These are phyloP conservation scores for Pelecanus crispus DNA, from an alignment of 2,113 vertebrate genomes.

Conservation along the genomic window DNA sequence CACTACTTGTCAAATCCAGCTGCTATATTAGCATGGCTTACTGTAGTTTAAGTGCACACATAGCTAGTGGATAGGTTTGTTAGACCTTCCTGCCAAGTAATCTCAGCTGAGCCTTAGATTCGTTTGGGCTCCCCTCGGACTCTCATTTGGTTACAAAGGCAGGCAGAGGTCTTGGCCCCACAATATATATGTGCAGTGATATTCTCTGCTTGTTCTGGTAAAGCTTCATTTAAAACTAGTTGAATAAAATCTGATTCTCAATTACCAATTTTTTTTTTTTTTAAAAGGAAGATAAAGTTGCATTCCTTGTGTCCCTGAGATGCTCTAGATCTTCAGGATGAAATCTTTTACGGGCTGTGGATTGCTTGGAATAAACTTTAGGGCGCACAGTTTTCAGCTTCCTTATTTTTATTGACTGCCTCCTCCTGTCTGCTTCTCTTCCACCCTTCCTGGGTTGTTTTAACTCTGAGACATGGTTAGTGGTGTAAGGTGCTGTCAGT, in stretches of 20 bases:
- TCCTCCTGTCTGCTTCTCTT: not conserved
- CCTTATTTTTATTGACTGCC: not conserved
- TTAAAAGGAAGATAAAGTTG: not conserved
- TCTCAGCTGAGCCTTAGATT: not conserved
- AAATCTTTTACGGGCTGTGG: not conserved
- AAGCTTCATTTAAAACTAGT: not conserved
- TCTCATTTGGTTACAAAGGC: not conserved
- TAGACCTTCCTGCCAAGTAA: not conserved
- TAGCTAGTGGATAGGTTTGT: accelerated
- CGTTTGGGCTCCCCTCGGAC: not conserved
- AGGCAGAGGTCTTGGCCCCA: not conserved
- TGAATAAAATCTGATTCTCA: not conserved
- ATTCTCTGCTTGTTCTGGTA: not conserved
- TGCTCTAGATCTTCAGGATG: not conserved
- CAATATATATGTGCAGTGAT: not conserved
- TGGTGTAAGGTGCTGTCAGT: not conserved
- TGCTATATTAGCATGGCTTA: not conserved
- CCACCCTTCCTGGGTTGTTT: not conserved
- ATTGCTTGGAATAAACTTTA: not conserved
- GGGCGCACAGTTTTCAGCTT: not conserved
- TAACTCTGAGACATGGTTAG: not conserved
- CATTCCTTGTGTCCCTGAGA: not conserved
- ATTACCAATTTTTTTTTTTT: not conserved
- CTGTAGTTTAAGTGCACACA: accelerated
- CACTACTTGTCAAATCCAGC: not conserved